phyloP scores from a whole-genome alignment of 2,113 vertebrate genomes.

The Antigone vipio region DNA sequence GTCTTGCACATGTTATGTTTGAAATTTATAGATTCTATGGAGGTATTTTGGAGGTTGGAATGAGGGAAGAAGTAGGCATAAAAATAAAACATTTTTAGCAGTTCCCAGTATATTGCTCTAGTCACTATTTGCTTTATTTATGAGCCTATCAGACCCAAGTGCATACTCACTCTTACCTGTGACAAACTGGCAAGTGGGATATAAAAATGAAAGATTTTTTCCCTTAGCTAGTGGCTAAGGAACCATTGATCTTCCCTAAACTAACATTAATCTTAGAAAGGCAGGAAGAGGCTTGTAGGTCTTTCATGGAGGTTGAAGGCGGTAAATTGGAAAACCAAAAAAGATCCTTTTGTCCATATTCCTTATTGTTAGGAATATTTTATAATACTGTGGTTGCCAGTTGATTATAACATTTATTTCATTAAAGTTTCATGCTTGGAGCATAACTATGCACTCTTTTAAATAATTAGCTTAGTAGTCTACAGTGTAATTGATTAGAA shows the following conservation, averaged over 20 bases:
- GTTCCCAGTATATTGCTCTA: slow-evolving; percentile 13
- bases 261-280: slow-evolving; percentile 48
- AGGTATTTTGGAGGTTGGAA: neutral
- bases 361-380: neutral
- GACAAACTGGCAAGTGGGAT: slow-evolving; percentile 37
- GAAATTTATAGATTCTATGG: neutral
- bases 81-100: slow-evolving; percentile 44
- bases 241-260: slow-evolving; percentile 53
- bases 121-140: slow-evolving; percentile 38
- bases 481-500: neutral
- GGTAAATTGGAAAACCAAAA: slow-evolving; percentile 19
- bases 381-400: neutral
- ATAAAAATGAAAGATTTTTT: slow-evolving; percentile 57
- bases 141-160: slow-evolving; percentile 20
- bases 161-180: slow-evolving; percentile 44
- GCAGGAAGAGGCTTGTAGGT: neutral
- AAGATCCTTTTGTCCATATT: neutral
- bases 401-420: neutral
- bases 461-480: neutral
- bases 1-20: neutral
- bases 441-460: neutral
- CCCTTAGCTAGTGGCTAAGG: slow-evolving; percentile 16
- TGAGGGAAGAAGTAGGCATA: neutral
- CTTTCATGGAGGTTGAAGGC: neutral
- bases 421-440: neutral